A percentile compares a stretch with the other conserved stretches of the same genome.
These are phyloP conservation scores for Drosophila maculinotata DNA, from an alignment of 2,888 invertebrate species.

Conservation along the genomic window DNA sequence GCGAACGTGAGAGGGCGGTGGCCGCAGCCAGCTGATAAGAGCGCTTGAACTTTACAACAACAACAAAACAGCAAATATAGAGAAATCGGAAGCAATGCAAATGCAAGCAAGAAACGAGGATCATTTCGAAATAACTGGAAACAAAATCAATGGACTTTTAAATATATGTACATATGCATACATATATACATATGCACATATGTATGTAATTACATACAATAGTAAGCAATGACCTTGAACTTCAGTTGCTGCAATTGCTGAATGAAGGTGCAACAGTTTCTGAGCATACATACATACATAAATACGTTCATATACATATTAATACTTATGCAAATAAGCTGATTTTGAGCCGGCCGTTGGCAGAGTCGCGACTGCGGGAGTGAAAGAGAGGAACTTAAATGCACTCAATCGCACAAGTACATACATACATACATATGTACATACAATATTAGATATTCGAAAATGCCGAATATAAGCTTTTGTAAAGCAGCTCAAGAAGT, in stretches of 20 bases:
- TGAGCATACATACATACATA: constrained; percentile 10
- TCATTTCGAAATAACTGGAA: constrained; percentile 22
- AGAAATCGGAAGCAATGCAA: constrained; percentile 21
- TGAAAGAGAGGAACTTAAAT: constrained; percentile 1
- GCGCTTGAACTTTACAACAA: constrained; percentile 50
- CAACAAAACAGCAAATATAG: constrained; percentile 14
- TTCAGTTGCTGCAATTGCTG: constrained; percentile 49
- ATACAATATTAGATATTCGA: not conserved
- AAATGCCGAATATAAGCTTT: constrained; percentile 10
- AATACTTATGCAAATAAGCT: constrained; percentile 6
- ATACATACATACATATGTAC: not conserved
- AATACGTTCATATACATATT: not conserved
- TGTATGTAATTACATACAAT: constrained; percentile 3
- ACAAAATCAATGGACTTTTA: constrained; percentile 31
- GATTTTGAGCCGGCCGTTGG: constrained; percentile 25
- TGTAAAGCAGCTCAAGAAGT: constrained; percentile 14
- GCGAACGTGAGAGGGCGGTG: constrained; percentile 44
- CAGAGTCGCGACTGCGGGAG: constrained; percentile 11
- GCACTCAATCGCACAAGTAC: not conserved
- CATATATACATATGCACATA: constrained; percentile 8
- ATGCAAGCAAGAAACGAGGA: constrained; percentile 25
- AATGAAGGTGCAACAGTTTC: constrained; percentile 66
- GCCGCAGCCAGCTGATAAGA: constrained; percentile 57
- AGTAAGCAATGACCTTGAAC: constrained; percentile 72
- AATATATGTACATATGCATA: constrained; percentile 19